These are phyloP conservation scores for Zhuqinia jingwanae DNA, from an alignment of 2,888 invertebrate genomes.

Conservation along the genomic window DNA sequence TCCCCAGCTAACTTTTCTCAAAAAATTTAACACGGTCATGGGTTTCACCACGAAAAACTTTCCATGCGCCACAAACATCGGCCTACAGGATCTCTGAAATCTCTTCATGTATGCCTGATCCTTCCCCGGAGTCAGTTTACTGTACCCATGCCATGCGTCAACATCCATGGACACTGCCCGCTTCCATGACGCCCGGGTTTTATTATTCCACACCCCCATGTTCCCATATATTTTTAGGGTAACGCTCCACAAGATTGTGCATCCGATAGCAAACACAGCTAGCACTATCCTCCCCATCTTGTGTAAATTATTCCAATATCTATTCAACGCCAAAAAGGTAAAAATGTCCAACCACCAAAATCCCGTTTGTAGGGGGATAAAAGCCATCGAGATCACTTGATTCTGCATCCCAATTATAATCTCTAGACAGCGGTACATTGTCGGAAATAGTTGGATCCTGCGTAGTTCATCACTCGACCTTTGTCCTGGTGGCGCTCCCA, in stretches of 20 bases:
- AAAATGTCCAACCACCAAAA: conserved; percentile 46
- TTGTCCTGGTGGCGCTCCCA: conserved; percentile 14
- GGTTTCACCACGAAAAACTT: conserved; percentile 57
- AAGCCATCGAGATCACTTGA: neutral
- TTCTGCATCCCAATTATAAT: conserved; percentile 37
- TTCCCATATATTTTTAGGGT: conserved; percentile 46
- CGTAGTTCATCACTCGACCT: conserved; percentile 30
- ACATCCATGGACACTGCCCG: neutral
- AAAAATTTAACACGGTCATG: conserved; percentile 26
- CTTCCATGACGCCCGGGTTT: conserved; percentile 48
- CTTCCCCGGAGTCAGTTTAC: neutral
- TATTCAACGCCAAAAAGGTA: conserved; percentile 14
- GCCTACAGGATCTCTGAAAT: conserved; percentile 43
- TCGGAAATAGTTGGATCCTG: conserved; percentile 25
- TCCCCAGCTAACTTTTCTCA: conserved; percentile 52
- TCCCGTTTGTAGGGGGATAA: conserved; percentile 44
- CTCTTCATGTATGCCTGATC: conserved; percentile 45
- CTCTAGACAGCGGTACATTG: conserved; percentile 43
- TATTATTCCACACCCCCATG: conserved; percentile 42
- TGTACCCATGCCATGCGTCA: conserved; percentile 18
- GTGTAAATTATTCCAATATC: conserved; percentile 27
- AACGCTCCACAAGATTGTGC: conserved; percentile 27
- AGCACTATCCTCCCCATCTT: neutral
- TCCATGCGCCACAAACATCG: conserved; percentile 44
- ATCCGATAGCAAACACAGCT: neutral